Conservation (phyloP, 1,140 invertebrate genomes). For the Hestina assimilis region DNA sequence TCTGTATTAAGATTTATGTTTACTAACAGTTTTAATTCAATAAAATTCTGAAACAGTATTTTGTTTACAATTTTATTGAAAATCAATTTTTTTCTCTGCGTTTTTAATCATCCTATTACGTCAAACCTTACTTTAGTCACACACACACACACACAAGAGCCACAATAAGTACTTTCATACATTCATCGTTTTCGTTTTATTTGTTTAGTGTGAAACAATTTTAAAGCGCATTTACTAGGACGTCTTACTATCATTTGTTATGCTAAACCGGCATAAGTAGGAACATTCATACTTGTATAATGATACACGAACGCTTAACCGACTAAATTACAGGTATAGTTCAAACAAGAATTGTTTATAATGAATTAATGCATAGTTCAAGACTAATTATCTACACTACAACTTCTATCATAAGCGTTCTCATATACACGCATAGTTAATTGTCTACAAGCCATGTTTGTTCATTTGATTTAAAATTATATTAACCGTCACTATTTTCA, state of each 20-base stretch:
- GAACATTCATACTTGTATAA: slow-evolving; percentile 49
- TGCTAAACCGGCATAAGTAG: slow-evolving; percentile 48
- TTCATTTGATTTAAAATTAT: neutral
- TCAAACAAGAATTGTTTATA: slow-evolving; percentile 46
- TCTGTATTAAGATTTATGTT: too few species aligned
- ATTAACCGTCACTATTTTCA: too few species aligned
- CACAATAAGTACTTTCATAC: neutral
- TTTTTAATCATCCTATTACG: too few species aligned
- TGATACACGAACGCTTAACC: slow-evolving; percentile 39
- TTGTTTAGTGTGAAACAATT: neutral
- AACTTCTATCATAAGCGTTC: neutral
- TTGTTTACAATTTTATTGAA: too few species aligned
- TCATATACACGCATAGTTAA: neutral
- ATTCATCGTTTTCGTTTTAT: neutral
- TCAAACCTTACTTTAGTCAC: neutral
- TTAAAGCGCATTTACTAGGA: slow-evolving; percentile 30
- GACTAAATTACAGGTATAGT: slow-evolving; percentile 53
- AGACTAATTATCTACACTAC: neutral
- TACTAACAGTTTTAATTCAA: too few species aligned
- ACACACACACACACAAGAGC: neutral
- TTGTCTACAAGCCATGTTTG: neutral
- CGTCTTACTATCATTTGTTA: slow-evolving; percentile 58
- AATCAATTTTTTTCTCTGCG: too few species aligned
- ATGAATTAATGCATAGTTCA: slow-evolving; percentile 41
- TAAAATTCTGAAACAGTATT: too few species aligned